Evolutionary conservation across 2,113 vertebrate genomes (phyloP), one percentile per base, ranked within the genome.

Genomic region (Onychostoma macrolepis): DNA sequence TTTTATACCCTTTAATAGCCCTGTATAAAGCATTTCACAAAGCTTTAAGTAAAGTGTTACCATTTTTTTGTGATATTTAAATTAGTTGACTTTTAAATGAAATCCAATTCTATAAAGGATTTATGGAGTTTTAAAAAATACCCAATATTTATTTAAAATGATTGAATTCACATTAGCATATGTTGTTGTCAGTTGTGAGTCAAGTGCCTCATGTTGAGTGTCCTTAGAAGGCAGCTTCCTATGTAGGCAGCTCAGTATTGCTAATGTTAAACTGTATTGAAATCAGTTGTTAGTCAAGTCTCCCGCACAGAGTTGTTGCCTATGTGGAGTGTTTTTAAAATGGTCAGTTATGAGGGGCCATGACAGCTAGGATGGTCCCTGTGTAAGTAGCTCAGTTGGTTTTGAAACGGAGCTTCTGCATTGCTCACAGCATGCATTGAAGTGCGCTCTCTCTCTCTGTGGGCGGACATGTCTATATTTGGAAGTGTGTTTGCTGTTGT

Each of bases 401-500:
- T 30, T 56, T 74, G 24, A 19, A 53, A 9, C 24, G 4, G 15
- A 56, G 50, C 53, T 65, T 80, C 28, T 50, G 26, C 63, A n/a
- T 69, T 78, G 41, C 19, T 80, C 38, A 38, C 36, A 53, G 5
- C 33, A 11, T 43, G 48, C 53, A 36, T 38, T 48, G 41, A 65
- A 67, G 75, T 9, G 19, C 43, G 53, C 45, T 78, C 58, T 84
- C 30, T 36, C 43, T 67, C 36, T 79, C 43, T 84, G 86, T 87
- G 80, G 56, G 86, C 7, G 80, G 61, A 28, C 58, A 45, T 38
- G 58, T 77, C 80, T 87, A 84, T 84, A 87, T 87, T 77, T 83
- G 86, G 86, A 67, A 83, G 24, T 67, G 9, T 50, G 36, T 71
- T 43, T 69, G 38, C 80, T 9, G 38, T 77, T 21, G 26, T 41